Evolutionary conservation across 2,113 vertebrate genomes (phyloP).

Genomic region (Eublepharis macularius): DNA sequence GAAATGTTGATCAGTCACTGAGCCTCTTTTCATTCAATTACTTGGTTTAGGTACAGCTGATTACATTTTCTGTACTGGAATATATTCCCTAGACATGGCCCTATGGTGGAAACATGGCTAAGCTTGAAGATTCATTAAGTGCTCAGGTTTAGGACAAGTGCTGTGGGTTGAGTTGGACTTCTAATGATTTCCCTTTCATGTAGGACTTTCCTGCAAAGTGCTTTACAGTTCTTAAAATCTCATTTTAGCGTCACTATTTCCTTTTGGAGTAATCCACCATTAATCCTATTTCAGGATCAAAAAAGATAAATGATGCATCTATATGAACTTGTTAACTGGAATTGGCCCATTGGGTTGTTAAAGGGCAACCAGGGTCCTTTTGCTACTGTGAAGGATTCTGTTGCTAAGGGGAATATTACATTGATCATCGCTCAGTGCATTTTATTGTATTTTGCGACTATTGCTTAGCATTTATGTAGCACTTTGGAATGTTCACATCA

Average conservation of each 20-base stretch:
- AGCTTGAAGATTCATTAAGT: neutral
- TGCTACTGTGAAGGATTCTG: too few species aligned
- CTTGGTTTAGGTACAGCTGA: neutral
- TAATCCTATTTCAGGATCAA: neutral
- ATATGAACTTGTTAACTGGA: too few species aligned
- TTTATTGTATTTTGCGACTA: too few species aligned
- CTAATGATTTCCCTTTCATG: neutral
- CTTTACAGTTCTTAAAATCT: neutral
- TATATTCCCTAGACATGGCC: neutral
- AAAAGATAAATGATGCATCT: neutral
- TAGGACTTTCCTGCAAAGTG: neutral
- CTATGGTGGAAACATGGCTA: neutral
- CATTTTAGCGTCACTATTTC: neutral
- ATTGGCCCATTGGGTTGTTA: too few species aligned
- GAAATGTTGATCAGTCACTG: constrained; percentile 44
- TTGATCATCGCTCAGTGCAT: too few species aligned
- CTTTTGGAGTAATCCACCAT: neutral
- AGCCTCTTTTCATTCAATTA: constrained; percentile 41
- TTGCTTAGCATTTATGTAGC: too few species aligned
- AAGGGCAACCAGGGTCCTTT: too few species aligned
- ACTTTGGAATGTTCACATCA: too few species aligned
- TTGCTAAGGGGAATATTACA: too few species aligned
- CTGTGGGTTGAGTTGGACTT: neutral
- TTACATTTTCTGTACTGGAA: constrained; percentile 51
- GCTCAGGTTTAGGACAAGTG: neutral